These are phyloP conservation scores for Trimorus sp. DNA, from an alignment of 2,888 invertebrate species.

Conservation along the genomic window DNA sequence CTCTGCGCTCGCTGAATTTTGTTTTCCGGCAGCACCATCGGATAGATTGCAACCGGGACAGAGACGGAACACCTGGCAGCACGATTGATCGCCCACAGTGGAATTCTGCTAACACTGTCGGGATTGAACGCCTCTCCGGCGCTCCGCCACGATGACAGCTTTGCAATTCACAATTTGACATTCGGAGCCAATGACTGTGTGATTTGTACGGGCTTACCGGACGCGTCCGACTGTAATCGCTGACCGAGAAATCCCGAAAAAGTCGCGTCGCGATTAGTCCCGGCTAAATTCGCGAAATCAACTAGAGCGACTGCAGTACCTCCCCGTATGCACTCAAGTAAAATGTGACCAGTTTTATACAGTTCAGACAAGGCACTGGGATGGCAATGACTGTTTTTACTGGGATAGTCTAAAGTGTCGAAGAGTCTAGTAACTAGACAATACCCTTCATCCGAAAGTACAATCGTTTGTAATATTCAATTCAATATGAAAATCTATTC, in stretches of 20 bases:
- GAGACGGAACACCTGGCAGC: slow-evolving; percentile 40
- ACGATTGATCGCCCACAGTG: slow-evolving; percentile 52
- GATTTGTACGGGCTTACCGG: slow-evolving; percentile 42
- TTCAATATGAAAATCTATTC: too few species aligned
- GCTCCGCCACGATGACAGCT: slow-evolving; percentile 54
- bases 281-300: too few species aligned
- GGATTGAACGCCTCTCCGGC: slow-evolving; percentile 38
- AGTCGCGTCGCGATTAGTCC: too few species aligned
- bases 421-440: too few species aligned
- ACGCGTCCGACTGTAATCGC: slow-evolving; percentile 30
- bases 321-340: too few species aligned
- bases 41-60: slow-evolving; percentile 34
- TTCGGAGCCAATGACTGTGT: slow-evolving; percentile 51
- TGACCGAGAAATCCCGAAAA: slow-evolving; percentile 33
- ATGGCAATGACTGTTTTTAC: too few species aligned
- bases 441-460: too few species aligned
- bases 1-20: slow-evolving; percentile 1
- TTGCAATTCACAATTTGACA: slow-evolving; percentile 59
- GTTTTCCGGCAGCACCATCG: slow-evolving; percentile 3
- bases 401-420: too few species aligned
- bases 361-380: too few species aligned
- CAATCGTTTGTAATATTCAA: too few species aligned
- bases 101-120: slow-evolving; percentile 37
- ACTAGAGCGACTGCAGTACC: too few species aligned
- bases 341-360: too few species aligned